Evolutionary conservation across 2,113 vertebrate species (phyloP), one percentile per base, ranked within the genome.

Genomic region (Prionailurus viverrinus): DNA sequence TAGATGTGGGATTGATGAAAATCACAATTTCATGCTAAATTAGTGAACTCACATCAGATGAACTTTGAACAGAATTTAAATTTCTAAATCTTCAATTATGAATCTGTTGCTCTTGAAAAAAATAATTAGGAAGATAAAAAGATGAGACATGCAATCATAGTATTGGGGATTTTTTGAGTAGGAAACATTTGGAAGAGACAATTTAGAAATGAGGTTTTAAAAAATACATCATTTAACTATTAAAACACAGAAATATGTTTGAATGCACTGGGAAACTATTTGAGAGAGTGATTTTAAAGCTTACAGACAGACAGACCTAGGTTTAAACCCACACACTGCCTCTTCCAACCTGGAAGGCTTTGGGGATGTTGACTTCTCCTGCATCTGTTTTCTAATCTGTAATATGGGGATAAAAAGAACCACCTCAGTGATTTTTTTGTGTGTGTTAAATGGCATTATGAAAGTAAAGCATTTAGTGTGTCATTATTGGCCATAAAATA

Each of bases 71-170:
- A 74, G 15, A 93, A 66, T 55, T 81, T 83, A 68, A 92, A 69
- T 91, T 85, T 73, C 68, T 14, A 91, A 91, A 66, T 79, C 8
- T 95, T 76, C 86, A 39, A 53, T 94, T 88, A 61, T 79, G 45
- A 82, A 68, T 48, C 25, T 45, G 31, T 36, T 74, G 19, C 11
- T 89, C 41, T 96, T 81, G n/a, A 41, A 73, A 66, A 90, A 97
- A 84, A 79, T 58, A 74, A 90, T 87, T 83, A 73, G 41, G 10
- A 19, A 48, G 41, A 85, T 80, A 65, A 87, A 92, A 93, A 68
- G 15, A 78, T 74, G 65, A 97, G n/a, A 91, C 21, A 96, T 63
- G 3, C 91, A 79, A 29, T 74, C 36, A 39, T 48, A 69, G 4
- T 41, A 45, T 1, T 96, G 19, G 21, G 18, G 9, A 82, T 14